These are phyloP conservation scores for Coenonympha arcania DNA, from an alignment of 2,888 invertebrate species.

Conservation along the genomic window DNA sequence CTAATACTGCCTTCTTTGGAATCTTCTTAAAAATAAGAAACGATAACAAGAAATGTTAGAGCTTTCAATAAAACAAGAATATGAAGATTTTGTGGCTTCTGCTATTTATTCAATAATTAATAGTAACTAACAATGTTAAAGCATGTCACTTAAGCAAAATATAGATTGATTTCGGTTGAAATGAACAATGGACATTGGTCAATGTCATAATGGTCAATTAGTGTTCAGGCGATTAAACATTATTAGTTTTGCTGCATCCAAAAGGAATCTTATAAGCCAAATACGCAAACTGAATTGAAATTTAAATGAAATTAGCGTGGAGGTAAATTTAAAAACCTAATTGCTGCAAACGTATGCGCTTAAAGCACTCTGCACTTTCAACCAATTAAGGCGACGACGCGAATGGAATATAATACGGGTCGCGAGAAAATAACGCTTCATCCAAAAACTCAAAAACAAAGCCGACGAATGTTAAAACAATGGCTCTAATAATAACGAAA, in stretches of 20 bases:
- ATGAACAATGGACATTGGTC: too few species aligned
- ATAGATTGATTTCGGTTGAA: too few species aligned
- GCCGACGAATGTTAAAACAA: conserved; percentile 22
- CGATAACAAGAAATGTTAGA: too few species aligned
- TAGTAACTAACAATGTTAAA: too few species aligned
- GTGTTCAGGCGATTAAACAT: too few species aligned
- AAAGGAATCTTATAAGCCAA: background rate
- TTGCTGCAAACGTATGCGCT: background rate
- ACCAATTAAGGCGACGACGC: conserved; percentile 5
- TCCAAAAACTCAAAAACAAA: conserved; percentile 19
- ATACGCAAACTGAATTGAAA: background rate
- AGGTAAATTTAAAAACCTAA: conserved; percentile 1
- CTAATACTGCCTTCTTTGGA: too few species aligned
- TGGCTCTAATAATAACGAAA: conserved; percentile 17
- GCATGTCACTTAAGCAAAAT: too few species aligned
- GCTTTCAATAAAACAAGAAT: too few species aligned
- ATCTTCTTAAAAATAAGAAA: too few species aligned
- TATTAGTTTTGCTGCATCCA: background rate
- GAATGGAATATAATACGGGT: conserved; percentile 1
- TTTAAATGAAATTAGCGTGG: background rate
- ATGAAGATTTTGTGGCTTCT: too few species aligned
- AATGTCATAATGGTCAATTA: too few species aligned
- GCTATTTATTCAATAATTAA: too few species aligned
- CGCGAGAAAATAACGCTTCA: conserved; percentile 14
- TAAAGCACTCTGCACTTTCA: background rate